Evolutionary conservation across 2,797 vertebrate genomes (phyloP).

Genomic region (Gallinago nigripennis): DNA sequence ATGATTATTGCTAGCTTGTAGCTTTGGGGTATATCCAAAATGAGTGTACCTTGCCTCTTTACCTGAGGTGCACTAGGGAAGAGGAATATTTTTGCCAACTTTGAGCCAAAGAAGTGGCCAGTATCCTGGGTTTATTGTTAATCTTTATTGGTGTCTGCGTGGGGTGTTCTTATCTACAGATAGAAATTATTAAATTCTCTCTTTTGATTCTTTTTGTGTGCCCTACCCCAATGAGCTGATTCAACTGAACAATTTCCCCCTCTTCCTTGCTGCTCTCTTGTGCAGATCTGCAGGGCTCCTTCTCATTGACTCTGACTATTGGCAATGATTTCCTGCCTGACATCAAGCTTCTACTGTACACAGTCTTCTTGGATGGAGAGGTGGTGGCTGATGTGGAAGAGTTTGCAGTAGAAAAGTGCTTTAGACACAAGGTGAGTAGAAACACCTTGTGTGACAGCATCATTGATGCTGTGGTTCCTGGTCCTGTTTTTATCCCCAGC

Average conservation of each 20-base stretch:
- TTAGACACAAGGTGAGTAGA: constrained; percentile 68
- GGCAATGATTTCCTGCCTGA: constrained; percentile 55
- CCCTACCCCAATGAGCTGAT: background rate
- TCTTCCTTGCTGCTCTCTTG: background rate
- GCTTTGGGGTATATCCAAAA: background rate
- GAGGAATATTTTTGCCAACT: background rate
- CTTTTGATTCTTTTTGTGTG: background rate
- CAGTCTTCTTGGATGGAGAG: constrained; percentile 54
- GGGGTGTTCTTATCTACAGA: background rate
- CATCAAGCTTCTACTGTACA: constrained; percentile 62
- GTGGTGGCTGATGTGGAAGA: constrained; percentile 64
- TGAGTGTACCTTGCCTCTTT: background rate
- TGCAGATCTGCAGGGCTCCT: constrained; percentile 59
- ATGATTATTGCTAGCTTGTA: background rate
- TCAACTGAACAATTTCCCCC: background rate
- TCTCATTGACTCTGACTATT: constrained; percentile 57
- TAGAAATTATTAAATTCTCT: background rate
- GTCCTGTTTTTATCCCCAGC: background rate
- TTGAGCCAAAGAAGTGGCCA: background rate
- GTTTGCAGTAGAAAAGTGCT: constrained; percentile 68
- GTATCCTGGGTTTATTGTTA: background rate
- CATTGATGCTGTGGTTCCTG: background rate
- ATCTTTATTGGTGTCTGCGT: background rate
- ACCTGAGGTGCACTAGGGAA: background rate
- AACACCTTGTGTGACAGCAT: background rate